Conservation (phyloP, 2,797 vertebrate genomes). For the Brachymystax lenok region DNA sequence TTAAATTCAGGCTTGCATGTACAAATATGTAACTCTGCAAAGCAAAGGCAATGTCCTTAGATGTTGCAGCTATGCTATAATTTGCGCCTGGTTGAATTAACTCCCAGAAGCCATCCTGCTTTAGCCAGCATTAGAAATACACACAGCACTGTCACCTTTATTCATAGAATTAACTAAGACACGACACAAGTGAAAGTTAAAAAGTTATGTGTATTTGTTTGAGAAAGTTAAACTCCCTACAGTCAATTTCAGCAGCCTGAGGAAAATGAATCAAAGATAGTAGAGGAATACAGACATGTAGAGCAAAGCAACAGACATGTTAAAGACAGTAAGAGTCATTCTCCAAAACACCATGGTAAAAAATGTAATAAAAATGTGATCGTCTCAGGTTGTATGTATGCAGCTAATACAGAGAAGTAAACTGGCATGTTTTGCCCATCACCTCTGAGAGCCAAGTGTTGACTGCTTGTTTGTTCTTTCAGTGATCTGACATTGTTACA, state of each 20-base stretch:
- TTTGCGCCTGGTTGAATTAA: not conserved
- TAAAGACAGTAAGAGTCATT: slow-evolving; percentile 31
- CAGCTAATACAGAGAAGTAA: slow-evolving; percentile 27
- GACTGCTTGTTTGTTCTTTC: slow-evolving; percentile 6
- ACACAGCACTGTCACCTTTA: not conserved
- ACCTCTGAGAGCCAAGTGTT: not conserved
- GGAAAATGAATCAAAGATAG: slow-evolving; percentile 28
- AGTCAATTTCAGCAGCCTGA: not conserved
- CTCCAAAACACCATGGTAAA: slow-evolving; percentile 23
- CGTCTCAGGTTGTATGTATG: slow-evolving; percentile 30
- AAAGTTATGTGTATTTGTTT: slow-evolving; percentile 25
- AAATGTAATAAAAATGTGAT: slow-evolving; percentile 6
- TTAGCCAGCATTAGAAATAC: not conserved
- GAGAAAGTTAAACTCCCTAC: not conserved
- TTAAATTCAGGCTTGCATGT: slow-evolving; percentile 50
- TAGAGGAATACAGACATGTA: slow-evolving; percentile 21
- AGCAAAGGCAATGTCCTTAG: not conserved
- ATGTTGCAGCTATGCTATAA: not conserved
- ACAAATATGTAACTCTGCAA: slow-evolving; percentile 11
- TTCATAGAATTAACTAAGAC: not conserved
- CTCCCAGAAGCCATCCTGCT: not conserved
- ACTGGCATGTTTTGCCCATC: not conserved
- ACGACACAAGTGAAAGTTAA: not conserved
- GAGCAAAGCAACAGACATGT: slow-evolving; percentile 8
- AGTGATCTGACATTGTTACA: not conserved